Evolutionary conservation across 53 echinoderm and acorn worm genomes (phyloP), one percentile per base, ranked within the genome.

Genomic region (Stichopus horrens): DNA sequence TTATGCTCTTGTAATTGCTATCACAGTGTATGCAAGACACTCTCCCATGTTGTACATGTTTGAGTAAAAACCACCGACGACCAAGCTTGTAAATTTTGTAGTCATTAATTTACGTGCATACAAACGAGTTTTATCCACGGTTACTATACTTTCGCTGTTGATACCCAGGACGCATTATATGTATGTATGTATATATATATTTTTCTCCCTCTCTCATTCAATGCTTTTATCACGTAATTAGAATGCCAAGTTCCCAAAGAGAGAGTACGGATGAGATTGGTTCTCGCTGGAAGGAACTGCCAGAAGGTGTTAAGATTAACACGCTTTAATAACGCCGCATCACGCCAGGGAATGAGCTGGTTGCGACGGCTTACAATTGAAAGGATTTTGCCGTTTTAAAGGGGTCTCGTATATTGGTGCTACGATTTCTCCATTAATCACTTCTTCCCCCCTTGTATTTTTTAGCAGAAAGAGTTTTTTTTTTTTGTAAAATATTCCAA

Each of bases 291-390:
- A 54, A 51, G 51, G 23, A 76, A 76, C 77, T 13, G 77, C 77
- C 77, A 54, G 52, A 54, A 76, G 77, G 77, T 54, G 77, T 76
- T 76, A 76, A 76, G 77, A 51, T 76, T 76, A 51, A 11, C 77
- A 76, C 54, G 23, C 77, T 76, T 76, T 76, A 76, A 76, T 76
- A 76, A 76, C 9, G 77, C 77, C 77, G 77, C 77, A 53, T 51
- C 54, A 76, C 77, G 54, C 77, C 14, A 76, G 77, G 77, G 77
- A 76, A 76, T 71, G 71, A 71, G 19, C 71, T 18, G 19, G 71
- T 7, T 71, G 16, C 18, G 19, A 71, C 71, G 71, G 71, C 71
- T 16, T 71, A 71, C 71, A 71, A 16, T 71, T 71, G 71, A 71
- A 71, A 71, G 71, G 71, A 71, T 13, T 37, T 71, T 71, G 71